Conservation (phyloP, 2,888 invertebrate species). For the Cecidostiba fungosa region DNA sequence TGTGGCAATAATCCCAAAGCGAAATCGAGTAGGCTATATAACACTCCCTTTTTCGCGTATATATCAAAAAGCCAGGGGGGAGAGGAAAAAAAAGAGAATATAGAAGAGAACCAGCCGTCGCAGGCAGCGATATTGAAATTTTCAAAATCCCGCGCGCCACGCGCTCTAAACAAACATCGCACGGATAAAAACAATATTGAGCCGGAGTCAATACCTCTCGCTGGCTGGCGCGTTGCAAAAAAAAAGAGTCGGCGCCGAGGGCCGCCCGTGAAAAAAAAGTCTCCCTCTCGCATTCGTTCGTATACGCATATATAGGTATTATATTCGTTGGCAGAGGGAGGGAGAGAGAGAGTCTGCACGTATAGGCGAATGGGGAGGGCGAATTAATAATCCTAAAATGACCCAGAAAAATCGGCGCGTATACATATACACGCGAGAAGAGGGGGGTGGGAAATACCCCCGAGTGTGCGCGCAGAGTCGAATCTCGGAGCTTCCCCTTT, state of each 20-base stretch:
- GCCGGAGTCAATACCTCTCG: slow-evolving; percentile 45
- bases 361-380: slow-evolving; percentile 1
- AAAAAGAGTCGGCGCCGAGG: neutral
- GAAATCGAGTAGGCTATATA: slow-evolving; percentile 30
- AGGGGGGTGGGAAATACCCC: slow-evolving; percentile 18
- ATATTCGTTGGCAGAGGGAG: neutral
- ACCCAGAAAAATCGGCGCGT: slow-evolving; percentile 58
- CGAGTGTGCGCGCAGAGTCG: slow-evolving; percentile 5
- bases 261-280: neutral
- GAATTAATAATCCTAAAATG: slow-evolving; percentile 63
- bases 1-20: slow-evolving; percentile 5
- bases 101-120: neutral
- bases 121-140: slow-evolving; percentile 52
- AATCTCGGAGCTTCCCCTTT: slow-evolving; percentile 55
- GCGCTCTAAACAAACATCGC: slow-evolving; percentile 49
- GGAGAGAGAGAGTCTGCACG: neutral
- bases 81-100: neutral
- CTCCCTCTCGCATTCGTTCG: neutral
- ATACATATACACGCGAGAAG: neutral
- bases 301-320: neutral
- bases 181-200: slow-evolving; percentile 54
- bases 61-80: neutral
- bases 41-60: neutral
- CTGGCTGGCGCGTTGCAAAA: neutral
- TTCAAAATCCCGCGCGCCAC: slow-evolving; percentile 43